A percentile compares a stretch with the other conserved stretches of the same genome.
These are phyloP conservation scores for Mustela nigripes DNA, from an alignment of 2,113 vertebrate genomes.

Conservation along the genomic window DNA sequence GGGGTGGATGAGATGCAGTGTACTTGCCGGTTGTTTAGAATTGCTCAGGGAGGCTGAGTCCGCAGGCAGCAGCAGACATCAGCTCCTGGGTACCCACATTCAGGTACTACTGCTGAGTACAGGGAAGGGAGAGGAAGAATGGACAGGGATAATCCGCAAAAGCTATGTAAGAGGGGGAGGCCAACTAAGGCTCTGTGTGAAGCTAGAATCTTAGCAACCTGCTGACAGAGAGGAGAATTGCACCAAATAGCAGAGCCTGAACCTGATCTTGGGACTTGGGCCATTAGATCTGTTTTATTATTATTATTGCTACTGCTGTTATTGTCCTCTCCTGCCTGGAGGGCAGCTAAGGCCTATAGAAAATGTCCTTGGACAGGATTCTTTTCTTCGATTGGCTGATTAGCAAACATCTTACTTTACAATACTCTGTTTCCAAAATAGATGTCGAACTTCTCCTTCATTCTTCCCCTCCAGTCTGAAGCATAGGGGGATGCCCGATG, in stretches of 20 bases:
- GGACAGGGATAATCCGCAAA: rapidly evolving
- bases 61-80: neutral
- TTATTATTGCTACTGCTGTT: neutral
- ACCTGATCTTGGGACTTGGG: neutral
- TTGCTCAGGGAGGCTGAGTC: neutral
- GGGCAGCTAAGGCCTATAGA: neutral
- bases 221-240: neutral
- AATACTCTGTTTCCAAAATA: neutral
- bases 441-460: neutral
- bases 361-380: neutral
- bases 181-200: neutral
- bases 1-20: neutral
- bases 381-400: neutral
- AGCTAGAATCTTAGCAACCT: neutral
- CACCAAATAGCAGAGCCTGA: neutral
- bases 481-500: neutral
- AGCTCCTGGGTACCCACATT: no score
- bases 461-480: neutral
- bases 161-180: neutral
- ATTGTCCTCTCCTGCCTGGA: neutral
- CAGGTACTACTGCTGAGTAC: neutral
- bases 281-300: neutral
- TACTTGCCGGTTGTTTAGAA: neutral
- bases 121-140: neutral
- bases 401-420: neutral